Evolutionary conservation across 2,113 vertebrate species (phyloP).

Genomic region (Syrrhaptes paradoxus): DNA sequence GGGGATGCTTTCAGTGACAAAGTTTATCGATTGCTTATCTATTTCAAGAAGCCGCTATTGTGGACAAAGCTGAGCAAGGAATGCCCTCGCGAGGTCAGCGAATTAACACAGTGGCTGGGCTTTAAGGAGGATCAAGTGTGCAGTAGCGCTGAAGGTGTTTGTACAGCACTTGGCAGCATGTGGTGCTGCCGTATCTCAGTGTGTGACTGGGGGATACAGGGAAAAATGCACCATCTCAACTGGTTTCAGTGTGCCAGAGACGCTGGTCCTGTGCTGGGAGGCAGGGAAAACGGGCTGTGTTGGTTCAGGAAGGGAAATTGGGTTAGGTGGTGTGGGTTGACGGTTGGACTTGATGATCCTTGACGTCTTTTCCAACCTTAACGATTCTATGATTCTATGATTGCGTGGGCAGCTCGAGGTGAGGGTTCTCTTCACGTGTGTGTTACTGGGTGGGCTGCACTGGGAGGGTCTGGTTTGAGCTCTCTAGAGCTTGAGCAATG

Average conservation of each 20-base stretch:
- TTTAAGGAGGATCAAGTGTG: background rate
- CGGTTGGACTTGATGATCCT: too few relatives aligned
- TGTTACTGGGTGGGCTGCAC: background rate
- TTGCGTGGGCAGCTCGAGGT: background rate
- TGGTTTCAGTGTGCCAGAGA: background rate
- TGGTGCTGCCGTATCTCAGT: background rate
- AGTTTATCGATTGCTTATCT: constrained; percentile 36
- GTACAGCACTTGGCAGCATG: background rate
- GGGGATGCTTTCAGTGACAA: background rate
- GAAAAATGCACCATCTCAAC: background rate
- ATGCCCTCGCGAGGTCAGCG: background rate
- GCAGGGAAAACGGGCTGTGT: background rate
- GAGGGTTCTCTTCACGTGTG: background rate
- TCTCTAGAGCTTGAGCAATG: background rate
- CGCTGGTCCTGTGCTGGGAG: background rate
- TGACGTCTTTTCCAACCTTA: too few relatives aligned
- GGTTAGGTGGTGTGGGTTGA: too few relatives aligned
- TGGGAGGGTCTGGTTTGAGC: background rate
- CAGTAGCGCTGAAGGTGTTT: background rate
- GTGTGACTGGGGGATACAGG: background rate
- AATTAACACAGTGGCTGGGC: background rate
- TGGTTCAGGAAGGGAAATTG: background rate
- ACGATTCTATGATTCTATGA: too few relatives aligned
- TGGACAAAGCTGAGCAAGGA: constrained; percentile 45
- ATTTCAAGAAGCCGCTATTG: constrained; percentile 33